These are phyloP conservation scores for Altica lythri DNA, from an alignment of 2,888 invertebrate species.

Conservation along the genomic window DNA sequence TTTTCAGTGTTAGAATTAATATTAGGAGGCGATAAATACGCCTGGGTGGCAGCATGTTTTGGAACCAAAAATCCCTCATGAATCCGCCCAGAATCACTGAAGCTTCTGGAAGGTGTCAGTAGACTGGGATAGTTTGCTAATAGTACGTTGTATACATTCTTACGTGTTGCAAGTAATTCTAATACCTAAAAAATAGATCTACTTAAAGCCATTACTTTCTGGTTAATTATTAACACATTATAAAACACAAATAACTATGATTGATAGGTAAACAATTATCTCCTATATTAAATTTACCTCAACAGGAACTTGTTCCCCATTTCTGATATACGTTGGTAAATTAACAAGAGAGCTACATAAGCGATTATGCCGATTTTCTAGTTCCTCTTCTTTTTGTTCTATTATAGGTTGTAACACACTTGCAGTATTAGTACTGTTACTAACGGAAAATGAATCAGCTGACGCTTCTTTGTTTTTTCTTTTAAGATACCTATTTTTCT, in stretches of 20 bases:
- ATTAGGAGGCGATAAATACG: constrained; percentile 51
- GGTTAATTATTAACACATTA: too few species aligned
- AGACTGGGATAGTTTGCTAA: constrained; percentile 77
- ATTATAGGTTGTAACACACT: constrained; percentile 61
- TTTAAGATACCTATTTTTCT: constrained; percentile 64
- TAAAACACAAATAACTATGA: too few species aligned
- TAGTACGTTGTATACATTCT: constrained; percentile 72
- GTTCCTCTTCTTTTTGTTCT: constrained; percentile 49
- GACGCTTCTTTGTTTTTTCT: constrained; percentile 64
- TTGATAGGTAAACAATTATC: too few species aligned
- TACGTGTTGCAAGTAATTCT: constrained; percentile 71
- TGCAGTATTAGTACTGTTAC: constrained; percentile 69
- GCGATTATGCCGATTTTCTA: constrained; percentile 56
- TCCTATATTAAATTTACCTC: too few species aligned
- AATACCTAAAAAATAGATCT: constrained; percentile 57
- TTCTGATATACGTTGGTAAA: constrained; percentile 80
- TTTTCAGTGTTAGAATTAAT: constrained; percentile 42
- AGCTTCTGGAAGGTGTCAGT: constrained; percentile 72
- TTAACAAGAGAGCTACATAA: constrained; percentile 81
- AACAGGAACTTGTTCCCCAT: constrained; percentile 75
- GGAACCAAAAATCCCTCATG: constrained; percentile 54
- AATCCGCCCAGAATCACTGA: constrained; percentile 68
- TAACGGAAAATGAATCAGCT: constrained; percentile 72
- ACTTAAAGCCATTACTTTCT: background rate
- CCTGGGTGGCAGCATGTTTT: constrained; percentile 50